Percentiles rank a stretch among this genome's conserved stretches.
Evolutionary conservation across 1,140 invertebrate genomes (phyloP).

Genomic region (Aplysia californica): DNA sequence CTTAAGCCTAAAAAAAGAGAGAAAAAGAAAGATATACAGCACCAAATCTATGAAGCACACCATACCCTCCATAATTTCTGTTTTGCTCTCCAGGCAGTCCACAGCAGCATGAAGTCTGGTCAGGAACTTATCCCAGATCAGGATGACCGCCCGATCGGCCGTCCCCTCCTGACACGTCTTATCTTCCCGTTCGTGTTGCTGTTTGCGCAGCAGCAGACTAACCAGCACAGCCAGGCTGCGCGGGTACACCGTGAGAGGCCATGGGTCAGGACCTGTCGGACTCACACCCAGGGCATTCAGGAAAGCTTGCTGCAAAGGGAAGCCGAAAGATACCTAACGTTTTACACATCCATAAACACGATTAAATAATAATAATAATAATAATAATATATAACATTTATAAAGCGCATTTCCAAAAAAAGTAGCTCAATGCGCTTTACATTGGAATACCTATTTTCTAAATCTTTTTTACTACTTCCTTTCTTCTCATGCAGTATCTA

Average conservation of each 20-base stretch:
- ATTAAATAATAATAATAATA: no score
- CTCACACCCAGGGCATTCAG: conserved; percentile 82
- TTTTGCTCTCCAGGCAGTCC: conserved; percentile 49
- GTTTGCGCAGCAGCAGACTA: conserved; percentile 79
- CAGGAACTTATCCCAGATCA: conserved; percentile 90
- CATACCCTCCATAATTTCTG: conserved; percentile 59
- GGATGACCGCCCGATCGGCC: conserved; percentile 83
- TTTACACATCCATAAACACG: no score
- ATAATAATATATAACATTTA: no score
- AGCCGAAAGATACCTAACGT: background rate
- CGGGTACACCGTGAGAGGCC: conserved; percentile 87
- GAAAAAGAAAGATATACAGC: no score
- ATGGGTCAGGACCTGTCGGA: conserved; percentile 75
- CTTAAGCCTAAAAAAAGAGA: background rate
- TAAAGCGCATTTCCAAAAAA: no score
- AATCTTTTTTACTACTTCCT: no score
- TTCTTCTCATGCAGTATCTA: no score
- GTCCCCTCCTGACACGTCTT: conserved; percentile 53
- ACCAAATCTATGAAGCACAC: no score
- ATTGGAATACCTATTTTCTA: no score
- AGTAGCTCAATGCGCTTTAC: no score
- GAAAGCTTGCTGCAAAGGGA: conserved; percentile 75
- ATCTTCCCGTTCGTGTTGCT: conserved; percentile 79
- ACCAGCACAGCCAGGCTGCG: conserved; percentile 85
- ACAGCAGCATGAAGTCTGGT: conserved; percentile 88